Evolutionary conservation across 2,888 invertebrate species (phyloP), one percentile per base, ranked within the genome.

Genomic region (Agonopterix arenella): DNA sequence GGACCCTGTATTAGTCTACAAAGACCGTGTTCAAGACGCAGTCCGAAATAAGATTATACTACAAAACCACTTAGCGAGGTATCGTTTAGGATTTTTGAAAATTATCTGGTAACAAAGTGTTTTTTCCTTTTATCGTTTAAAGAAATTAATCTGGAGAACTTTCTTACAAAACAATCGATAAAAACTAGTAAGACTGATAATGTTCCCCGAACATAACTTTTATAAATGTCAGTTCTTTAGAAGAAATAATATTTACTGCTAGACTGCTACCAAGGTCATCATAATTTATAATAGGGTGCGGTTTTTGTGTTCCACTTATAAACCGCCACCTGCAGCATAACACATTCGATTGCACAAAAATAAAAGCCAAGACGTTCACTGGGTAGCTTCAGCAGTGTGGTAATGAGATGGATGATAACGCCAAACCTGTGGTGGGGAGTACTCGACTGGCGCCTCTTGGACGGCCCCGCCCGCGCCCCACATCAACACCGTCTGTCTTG

Each of bases 401-500:
- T 88, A 89, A 58, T 86, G 86, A 11, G 88, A 84, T 50, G 85
- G 85, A 57, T 83, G 83, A 73, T 89, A 89, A 57, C 89, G 82
- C 89, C 89, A 89, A 80, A 88, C 88, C 86, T 89, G 89, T 2
- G 89, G 88, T 28, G 89, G 88, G 47, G 88, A 86, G 69, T 86
- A 89, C 55, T 88, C 86, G 63, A 82, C 80, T 5, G 85, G 82
- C 8, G 79, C 84, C 52, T 86, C 88, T 54, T 85, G 86, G 62
- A 90, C 78, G 1, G 82, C 57, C 2, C 83, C 84, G 54, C 83
- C 90, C 55, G 92, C 90, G 16, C 97, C 97, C 97, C 97, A 97
- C 97, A 97, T 97, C 44, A 97, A 91, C 49, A 97, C 97, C 9
- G 97, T 97, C 81, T 97, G 97, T 44, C 97, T 90, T 0, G 95